These are phyloP conservation scores for Trichacis sp. DNA, from an alignment of 2,888 invertebrate species.

Conservation along the genomic window DNA sequence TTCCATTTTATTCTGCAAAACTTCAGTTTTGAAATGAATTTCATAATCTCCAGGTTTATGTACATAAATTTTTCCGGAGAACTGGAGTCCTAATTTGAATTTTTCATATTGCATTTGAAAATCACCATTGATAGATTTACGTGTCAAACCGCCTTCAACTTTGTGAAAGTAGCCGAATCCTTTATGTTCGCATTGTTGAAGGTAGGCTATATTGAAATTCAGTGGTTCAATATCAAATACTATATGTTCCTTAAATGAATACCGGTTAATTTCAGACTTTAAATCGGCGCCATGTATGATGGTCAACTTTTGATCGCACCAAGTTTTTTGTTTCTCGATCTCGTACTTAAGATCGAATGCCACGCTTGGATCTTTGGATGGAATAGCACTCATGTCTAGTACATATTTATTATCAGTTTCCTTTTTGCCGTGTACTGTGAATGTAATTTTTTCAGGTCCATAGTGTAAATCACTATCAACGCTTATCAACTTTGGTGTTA, in stretches of 20 bases:
- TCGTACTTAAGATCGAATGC: slow-evolving; percentile 76
- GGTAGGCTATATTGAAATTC: slow-evolving; percentile 71
- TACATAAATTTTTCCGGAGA: slow-evolving; percentile 68
- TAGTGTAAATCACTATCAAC: slow-evolving; percentile 71
- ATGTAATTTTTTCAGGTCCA: slow-evolving; percentile 68
- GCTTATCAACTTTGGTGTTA: slow-evolving; percentile 65
- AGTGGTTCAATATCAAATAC: slow-evolving; percentile 50
- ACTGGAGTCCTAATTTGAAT: slow-evolving; percentile 71
- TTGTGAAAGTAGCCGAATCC: slow-evolving; percentile 58
- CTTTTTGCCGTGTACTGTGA: slow-evolving; percentile 70
- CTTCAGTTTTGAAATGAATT: slow-evolving; percentile 72
- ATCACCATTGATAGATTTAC: slow-evolving; percentile 73
- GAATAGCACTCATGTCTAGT: slow-evolving; percentile 71
- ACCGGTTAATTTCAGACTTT: slow-evolving; percentile 71
- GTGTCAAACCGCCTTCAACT: slow-evolving; percentile 73
- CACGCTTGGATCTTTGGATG: slow-evolving; percentile 73
- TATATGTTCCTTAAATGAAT: slow-evolving; percentile 66
- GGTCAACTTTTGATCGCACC: slow-evolving; percentile 70
- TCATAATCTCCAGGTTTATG: slow-evolving; percentile 71
- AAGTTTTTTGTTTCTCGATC: slow-evolving; percentile 63
- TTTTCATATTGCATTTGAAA: slow-evolving; percentile 72
- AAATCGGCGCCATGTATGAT: slow-evolving; percentile 76
- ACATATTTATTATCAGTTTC: slow-evolving; percentile 68
- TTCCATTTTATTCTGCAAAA: slow-evolving; percentile 71
- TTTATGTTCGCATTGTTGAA: slow-evolving; percentile 68